phyloP scores from a whole-genome alignment of 2,888 invertebrate species.

The Gibbula magus region DNA sequence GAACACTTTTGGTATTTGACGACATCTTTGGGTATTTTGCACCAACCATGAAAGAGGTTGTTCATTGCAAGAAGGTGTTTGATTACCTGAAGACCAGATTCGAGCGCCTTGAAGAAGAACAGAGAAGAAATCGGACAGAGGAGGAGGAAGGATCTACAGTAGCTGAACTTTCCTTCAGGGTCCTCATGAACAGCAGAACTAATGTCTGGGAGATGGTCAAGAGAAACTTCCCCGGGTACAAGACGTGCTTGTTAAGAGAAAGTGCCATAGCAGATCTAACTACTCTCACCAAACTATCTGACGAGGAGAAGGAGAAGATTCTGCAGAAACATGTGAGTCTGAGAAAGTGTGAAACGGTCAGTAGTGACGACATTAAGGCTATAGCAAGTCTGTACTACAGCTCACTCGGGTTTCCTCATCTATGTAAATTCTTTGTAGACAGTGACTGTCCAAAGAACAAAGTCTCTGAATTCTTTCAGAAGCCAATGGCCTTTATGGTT shows the following conservation, averaged over 20 bases:
- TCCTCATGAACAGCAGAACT: neutral
- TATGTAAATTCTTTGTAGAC: constrained; percentile 13
- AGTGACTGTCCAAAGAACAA: neutral
- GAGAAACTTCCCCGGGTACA: neutral
- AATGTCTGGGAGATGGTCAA: neutral
- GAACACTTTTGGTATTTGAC: neutral
- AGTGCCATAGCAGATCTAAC: neutral
- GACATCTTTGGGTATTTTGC: neutral
- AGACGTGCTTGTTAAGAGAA: neutral
- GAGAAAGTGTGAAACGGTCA: no score
- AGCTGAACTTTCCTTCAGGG: neutral
- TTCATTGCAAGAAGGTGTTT: neutral
- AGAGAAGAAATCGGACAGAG: neutral
- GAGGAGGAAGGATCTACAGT: neutral
- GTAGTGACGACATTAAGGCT: neutral
- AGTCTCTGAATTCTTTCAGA: neutral
- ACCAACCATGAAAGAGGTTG: neutral
- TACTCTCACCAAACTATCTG: neutral
- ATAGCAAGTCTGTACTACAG: neutral
- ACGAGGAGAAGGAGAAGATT: neutral
- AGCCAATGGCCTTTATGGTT: neutral
- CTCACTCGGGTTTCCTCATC: neutral
- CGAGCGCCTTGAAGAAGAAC: neutral
- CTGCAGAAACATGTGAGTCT: neutral
- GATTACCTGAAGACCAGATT: neutral